These are phyloP conservation scores for Podiceps cristatus DNA, from an alignment of 2,113 vertebrate species.

Conservation along the genomic window DNA sequence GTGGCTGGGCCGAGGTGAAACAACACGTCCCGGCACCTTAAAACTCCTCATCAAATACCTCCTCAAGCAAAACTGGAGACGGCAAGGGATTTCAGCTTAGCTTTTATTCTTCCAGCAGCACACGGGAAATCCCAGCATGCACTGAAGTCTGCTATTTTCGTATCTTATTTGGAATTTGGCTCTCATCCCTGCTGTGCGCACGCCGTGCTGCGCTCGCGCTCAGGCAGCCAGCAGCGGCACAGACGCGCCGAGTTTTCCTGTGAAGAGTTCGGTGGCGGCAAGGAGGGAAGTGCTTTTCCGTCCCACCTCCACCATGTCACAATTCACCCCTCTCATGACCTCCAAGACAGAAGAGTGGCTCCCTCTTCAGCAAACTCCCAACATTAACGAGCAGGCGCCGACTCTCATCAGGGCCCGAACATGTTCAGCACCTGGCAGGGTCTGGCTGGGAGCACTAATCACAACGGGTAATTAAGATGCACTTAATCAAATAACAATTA, in stretches of 20 bases:
- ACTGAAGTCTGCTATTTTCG: fast-evolving
- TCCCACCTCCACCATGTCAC: fast-evolving
- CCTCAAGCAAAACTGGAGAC: neutral
- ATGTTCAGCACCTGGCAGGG: neutral
- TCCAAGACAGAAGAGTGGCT: neutral
- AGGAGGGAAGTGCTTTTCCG: neutral
- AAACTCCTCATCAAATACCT: neutral
- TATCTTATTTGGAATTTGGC: neutral
- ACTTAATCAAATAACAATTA: neutral
- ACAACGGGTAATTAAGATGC: neutral
- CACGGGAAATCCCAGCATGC: neutral
- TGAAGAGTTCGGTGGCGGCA: neutral
- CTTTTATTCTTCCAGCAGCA: neutral
- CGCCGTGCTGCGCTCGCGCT: fast-evolving
- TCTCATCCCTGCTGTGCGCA: neutral
- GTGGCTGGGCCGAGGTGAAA: neutral
- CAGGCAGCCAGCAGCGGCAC: neutral
- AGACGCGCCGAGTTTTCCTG: fast-evolving
- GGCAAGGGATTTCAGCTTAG: neutral
- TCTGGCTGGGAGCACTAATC: neutral
- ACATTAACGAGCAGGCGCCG: neutral
- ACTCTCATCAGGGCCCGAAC: neutral
- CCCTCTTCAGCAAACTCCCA: neutral
- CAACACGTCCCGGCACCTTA: neutral
- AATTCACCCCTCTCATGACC: fast-evolving